Evolutionary conservation across 2,113 vertebrate species (phyloP).

Genomic region (Dasypus novemcinctus): DNA sequence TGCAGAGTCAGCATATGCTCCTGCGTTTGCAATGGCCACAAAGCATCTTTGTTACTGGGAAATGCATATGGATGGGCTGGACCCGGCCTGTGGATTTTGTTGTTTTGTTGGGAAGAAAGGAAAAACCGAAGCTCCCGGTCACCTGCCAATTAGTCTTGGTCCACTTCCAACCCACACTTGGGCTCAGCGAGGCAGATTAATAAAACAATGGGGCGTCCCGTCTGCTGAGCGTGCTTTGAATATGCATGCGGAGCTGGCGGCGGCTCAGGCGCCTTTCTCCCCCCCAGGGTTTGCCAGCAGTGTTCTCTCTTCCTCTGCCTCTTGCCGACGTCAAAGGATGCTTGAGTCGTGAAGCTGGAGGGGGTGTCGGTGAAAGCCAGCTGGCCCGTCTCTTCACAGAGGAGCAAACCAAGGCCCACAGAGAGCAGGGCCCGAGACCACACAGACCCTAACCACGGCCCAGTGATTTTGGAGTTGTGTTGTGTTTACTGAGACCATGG

Average conservation of each 20-base stretch:
- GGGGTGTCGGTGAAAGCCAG: background rate
- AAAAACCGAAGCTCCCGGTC: background rate
- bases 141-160: background rate
- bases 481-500: background rate
- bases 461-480: background rate
- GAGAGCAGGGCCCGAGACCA: background rate
- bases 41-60: background rate
- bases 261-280: background rate
- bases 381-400: background rate
- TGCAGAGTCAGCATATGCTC: background rate
- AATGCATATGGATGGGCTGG: background rate
- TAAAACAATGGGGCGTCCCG: background rate
- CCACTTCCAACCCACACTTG: background rate
- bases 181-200: background rate
- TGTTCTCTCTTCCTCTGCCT: background rate
- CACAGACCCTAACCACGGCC: background rate
- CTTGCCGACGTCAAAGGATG: background rate
- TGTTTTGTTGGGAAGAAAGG: background rate
- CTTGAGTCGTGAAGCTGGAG: background rate
- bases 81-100: background rate
- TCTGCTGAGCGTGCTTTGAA: background rate
- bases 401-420: background rate
- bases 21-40: background rate
- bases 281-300: background rate
- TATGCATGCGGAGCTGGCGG: background rate